A percentile compares a stretch with the other conserved stretches of the same genome.
phyloP scores from a whole-genome alignment of 2,797 vertebrate species.

The Eulemur albifrons region DNA sequence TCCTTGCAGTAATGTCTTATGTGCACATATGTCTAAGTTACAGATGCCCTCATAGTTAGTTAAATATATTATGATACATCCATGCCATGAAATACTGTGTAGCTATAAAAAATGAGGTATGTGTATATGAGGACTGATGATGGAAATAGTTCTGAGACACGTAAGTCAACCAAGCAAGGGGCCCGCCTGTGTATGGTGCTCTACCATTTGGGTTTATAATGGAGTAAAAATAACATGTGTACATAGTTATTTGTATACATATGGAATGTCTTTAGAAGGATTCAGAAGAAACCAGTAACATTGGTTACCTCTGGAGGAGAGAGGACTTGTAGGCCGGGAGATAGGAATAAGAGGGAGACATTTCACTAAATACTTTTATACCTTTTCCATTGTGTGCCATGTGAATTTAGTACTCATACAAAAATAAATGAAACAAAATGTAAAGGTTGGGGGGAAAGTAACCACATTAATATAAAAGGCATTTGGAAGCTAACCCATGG shows the following conservation, averaged over 20 bases:
- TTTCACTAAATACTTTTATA: slow-evolving; percentile 1
- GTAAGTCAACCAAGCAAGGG: neutral
- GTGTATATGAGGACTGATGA: neutral
- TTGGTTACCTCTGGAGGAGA: neutral
- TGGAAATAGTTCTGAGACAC: slow-evolving; percentile 5
- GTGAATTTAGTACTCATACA: slow-evolving; percentile 2
- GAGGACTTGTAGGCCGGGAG: neutral
- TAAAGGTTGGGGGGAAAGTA: neutral
- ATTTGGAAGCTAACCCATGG: neutral
- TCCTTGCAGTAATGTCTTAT: neutral
- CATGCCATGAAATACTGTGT: slow-evolving; percentile 3
- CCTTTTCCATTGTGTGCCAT: neutral
- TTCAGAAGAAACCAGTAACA: slow-evolving; percentile 1
- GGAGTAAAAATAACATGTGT: neutral
- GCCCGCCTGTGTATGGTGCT: neutral
- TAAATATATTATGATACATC: neutral
- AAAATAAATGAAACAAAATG: neutral
- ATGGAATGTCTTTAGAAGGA: neutral
- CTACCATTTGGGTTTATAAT: slow-evolving; percentile 6
- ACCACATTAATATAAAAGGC: neutral
- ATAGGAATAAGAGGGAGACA: neutral
- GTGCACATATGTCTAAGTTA: slow-evolving; percentile 5
- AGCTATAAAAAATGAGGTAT: slow-evolving; percentile 2
- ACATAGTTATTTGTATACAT: neutral
- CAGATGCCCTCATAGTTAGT: neutral